phyloP scores from a whole-genome alignment of 1,140 invertebrate species.

The Bombus picipes region DNA sequence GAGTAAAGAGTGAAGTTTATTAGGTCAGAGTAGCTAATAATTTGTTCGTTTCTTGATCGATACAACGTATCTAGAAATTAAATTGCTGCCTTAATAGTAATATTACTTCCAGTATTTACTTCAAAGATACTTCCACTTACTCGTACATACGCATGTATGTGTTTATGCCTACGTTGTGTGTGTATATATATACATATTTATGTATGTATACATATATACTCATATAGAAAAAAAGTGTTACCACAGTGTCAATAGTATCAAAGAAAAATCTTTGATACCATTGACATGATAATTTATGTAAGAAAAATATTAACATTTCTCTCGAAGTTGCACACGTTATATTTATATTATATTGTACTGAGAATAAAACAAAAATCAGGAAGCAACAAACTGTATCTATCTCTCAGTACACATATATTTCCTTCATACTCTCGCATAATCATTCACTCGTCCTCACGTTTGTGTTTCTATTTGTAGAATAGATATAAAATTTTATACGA shows the following conservation, averaged over 20 bases:
- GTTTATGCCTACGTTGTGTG: constrained; percentile 21
- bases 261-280: constrained; percentile 49
- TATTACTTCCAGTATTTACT: constrained; percentile 55
- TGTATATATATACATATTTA: constrained; percentile 43
- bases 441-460: constrained; percentile 39
- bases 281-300: constrained; percentile 46
- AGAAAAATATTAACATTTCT: constrained; percentile 67
- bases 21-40: constrained; percentile 43
- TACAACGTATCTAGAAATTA: constrained; percentile 58
- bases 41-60: constrained; percentile 56
- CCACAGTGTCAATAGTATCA: constrained; percentile 42
- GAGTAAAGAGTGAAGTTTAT: constrained; percentile 54
- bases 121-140: constrained; percentile 38
- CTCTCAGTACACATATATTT: constrained; percentile 50
- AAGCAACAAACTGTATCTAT: constrained; percentile 61
- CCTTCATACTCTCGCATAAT: constrained; percentile 37
- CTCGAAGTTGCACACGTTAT: constrained; percentile 50
- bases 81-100: constrained; percentile 65
- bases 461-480: constrained; percentile 58
- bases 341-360: constrained; percentile 52
- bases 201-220: constrained; percentile 38
- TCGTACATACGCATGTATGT: constrained; percentile 16
- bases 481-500: constrained; percentile 70
- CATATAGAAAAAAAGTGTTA: constrained; percentile 54
- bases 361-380: constrained; percentile 64